phyloP scores from a whole-genome alignment of 2,113 vertebrate species.

The Craseonycteris thonglongyai region DNA sequence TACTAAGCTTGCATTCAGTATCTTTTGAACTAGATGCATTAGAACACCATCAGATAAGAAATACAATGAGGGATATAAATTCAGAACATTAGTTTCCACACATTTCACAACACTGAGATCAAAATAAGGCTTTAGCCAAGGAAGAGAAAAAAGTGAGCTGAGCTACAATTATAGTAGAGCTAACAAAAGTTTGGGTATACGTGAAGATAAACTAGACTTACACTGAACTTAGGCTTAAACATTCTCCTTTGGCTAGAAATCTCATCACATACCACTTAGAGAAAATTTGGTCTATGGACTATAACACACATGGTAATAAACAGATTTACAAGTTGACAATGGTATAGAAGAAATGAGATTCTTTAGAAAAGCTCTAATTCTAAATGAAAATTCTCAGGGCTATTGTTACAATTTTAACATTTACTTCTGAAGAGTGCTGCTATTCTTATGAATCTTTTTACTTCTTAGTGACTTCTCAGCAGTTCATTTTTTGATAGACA shows the following conservation, averaged over 20 bases:
- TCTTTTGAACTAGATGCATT: neutral
- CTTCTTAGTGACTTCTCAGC: neutral
- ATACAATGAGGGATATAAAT: neutral
- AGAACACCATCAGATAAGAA: neutral
- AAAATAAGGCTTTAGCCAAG: neutral
- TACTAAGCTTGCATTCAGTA: neutral
- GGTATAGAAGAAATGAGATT: neutral
- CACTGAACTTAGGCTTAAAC: neutral
- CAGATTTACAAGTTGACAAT: neutral
- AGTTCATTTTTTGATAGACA: neutral
- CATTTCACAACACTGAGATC: neutral
- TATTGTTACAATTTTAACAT: neutral
- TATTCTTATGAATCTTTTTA: neutral
- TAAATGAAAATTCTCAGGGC: neutral
- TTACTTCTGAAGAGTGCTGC: neutral
- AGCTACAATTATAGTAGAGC: neutral
- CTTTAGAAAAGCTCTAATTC: neutral
- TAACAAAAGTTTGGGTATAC: neutral
- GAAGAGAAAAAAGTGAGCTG: neutral
- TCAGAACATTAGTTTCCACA: neutral
- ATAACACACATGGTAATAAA: neutral
- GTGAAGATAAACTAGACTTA: neutral
- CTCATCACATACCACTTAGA: neutral
- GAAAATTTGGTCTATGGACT: neutral
- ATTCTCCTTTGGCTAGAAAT: conserved; percentile 15